Evolutionary conservation across 2,888 invertebrate genomes (phyloP).

Genomic region (Dichetophora obliterata): DNA sequence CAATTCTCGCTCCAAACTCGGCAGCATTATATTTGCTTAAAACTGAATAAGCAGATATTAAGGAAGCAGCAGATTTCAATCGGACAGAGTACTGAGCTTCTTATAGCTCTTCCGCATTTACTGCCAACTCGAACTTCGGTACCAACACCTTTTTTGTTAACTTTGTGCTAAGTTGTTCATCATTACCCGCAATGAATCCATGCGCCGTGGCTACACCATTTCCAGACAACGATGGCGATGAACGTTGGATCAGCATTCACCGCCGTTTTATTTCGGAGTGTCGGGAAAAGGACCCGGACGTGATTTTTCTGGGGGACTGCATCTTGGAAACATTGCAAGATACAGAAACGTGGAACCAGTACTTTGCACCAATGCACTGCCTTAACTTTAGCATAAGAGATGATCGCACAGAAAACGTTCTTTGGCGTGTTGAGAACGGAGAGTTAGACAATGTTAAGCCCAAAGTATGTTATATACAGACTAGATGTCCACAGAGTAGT

Average conservation of each 20-base stretch:
- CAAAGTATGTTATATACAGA: constrained; percentile 73
- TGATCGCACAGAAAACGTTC: constrained; percentile 88
- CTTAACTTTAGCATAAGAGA: constrained; percentile 88
- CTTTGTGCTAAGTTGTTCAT: background rate
- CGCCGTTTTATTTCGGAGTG: constrained; percentile 87
- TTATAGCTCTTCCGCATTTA: constrained; percentile 7
- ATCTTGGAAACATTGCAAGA: constrained; percentile 85
- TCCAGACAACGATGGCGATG: constrained; percentile 86
- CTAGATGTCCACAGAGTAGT: background rate
- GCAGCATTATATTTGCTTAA: background rate
- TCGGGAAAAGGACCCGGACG: constrained; percentile 91
- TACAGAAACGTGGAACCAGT: constrained; percentile 89
- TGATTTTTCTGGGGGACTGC: constrained; percentile 92
- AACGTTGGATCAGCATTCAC: constrained; percentile 83
- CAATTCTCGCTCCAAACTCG: background rate
- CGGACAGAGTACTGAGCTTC: background rate
- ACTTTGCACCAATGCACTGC: constrained; percentile 92
- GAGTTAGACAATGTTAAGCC: constrained; percentile 90
- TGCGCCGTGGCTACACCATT: constrained; percentile 80
- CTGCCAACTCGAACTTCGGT: constrained; percentile 1
- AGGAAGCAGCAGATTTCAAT: background rate
- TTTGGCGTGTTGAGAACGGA: constrained; percentile 92
- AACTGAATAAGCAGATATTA: background rate
- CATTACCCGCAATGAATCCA: constrained; percentile 74
- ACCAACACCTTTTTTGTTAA: constrained; percentile 3